Conservation (phyloP, 2,113 vertebrate species). For the Nothoprocta pentlandii region DNA sequence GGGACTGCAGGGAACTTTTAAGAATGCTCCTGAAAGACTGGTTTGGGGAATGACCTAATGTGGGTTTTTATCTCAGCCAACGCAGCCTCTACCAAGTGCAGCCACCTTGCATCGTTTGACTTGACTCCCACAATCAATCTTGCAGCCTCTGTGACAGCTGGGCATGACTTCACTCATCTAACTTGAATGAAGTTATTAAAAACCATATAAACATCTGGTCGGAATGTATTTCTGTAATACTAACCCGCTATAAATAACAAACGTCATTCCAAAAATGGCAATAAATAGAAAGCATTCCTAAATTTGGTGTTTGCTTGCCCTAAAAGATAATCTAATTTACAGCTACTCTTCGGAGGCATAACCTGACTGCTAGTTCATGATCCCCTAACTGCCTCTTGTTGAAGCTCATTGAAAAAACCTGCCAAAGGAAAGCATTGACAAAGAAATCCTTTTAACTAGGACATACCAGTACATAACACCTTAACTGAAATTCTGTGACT, state of each 20-base stretch:
- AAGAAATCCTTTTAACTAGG: background rate
- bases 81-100: background rate
- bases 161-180: background rate
- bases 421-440: background rate
- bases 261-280: background rate
- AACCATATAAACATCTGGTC: background rate
- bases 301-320: background rate
- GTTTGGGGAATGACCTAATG: background rate
- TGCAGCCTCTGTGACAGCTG: background rate
- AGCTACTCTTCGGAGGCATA: background rate
- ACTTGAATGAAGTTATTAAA: background rate
- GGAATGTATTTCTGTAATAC: background rate
- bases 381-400: background rate
- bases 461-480: background rate
- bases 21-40: background rate
- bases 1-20: background rate
- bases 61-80: background rate
- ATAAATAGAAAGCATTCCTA: background rate
- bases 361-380: background rate
- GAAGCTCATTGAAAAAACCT: background rate
- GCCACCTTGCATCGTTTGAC: background rate
- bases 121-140: background rate
- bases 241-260: background rate
- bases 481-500: background rate
- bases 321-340: background rate